Evolutionary conservation across 2,888 invertebrate species (phyloP).

Genomic region (Morinoia aosen): DNA sequence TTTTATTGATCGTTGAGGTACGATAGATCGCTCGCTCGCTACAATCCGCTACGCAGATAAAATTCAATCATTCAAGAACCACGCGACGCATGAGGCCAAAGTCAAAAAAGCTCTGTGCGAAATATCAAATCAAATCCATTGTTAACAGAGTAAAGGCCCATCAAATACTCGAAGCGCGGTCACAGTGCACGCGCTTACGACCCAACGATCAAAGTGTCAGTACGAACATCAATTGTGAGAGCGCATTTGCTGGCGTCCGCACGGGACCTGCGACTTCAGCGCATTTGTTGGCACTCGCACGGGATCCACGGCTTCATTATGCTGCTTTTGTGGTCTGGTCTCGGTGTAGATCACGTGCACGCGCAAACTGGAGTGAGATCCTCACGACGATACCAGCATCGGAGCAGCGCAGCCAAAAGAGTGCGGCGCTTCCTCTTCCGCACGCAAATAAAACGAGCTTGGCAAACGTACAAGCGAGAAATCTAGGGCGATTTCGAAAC

Average conservation of each 20-base stretch:
- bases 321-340: slow-evolving; percentile 12
- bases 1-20: not conserved
- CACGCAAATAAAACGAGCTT: not conserved
- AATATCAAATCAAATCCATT: not conserved
- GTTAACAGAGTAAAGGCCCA: not conserved
- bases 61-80: not conserved
- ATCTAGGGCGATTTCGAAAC: not conserved
- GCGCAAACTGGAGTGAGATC: not conserved
- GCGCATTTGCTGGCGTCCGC: not conserved
- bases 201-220: not conserved
- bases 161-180: not conserved
- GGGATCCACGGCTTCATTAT: not conserved
- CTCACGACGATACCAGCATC: slow-evolving; percentile 8
- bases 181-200: slow-evolving; percentile 16
- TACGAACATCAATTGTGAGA: not conserved
- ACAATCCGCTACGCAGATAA: not conserved
- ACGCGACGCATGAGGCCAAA: not conserved
- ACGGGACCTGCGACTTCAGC: not conserved
- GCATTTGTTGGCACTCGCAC: not conserved
- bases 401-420: not conserved
- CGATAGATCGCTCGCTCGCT: not conserved
- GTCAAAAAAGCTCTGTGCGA: not conserved
- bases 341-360: not conserved
- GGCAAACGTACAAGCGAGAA: not conserved
- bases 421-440: slow-evolving; percentile 17